A percentile compares a stretch with the other conserved stretches of the same genome.
Evolutionary conservation across 2,113 vertebrate species (phyloP).

Genomic region (Albula glossodonta): DNA sequence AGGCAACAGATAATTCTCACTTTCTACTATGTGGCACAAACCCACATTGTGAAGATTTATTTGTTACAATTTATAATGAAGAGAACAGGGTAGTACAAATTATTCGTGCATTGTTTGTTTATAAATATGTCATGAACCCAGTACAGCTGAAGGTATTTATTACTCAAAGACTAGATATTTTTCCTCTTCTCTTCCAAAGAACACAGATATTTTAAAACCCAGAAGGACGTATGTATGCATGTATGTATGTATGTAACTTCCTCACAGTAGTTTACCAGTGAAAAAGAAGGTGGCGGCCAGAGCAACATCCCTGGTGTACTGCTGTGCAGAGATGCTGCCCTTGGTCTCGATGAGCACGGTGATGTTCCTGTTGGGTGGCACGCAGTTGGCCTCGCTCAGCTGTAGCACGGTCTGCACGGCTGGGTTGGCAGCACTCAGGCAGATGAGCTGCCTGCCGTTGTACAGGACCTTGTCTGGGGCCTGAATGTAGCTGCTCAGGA

Average conservation of each 20-base stretch:
- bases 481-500: conserved; percentile 69
- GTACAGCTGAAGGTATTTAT: too few relatives aligned
- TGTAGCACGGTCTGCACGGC: conserved; percentile 61
- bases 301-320: conserved; percentile 67
- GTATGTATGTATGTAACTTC: too few relatives aligned
- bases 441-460: conserved; percentile 63
- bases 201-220: not conserved
- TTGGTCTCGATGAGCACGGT: conserved; percentile 56
- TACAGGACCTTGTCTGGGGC: conserved; percentile 62
- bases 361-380: conserved; percentile 66
- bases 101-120: too few relatives aligned
- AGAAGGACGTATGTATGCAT: too few relatives aligned
- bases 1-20: not conserved
- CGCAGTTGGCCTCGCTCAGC: conserved; percentile 71
- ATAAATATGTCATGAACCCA: too few relatives aligned
- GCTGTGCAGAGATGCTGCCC: conserved; percentile 45
- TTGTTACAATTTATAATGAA: not conserved
- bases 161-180: not conserved
- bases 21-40: not conserved
- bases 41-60: not conserved
- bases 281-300: conserved; percentile 75
- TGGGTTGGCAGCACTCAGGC: conserved; percentile 52
- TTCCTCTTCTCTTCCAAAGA: not conserved
- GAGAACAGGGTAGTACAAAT: not conserved
- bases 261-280: conserved; percentile 63